phyloP scores from a whole-genome alignment of 2,797 vertebrate genomes.

The Harpagifer antarcticus region DNA sequence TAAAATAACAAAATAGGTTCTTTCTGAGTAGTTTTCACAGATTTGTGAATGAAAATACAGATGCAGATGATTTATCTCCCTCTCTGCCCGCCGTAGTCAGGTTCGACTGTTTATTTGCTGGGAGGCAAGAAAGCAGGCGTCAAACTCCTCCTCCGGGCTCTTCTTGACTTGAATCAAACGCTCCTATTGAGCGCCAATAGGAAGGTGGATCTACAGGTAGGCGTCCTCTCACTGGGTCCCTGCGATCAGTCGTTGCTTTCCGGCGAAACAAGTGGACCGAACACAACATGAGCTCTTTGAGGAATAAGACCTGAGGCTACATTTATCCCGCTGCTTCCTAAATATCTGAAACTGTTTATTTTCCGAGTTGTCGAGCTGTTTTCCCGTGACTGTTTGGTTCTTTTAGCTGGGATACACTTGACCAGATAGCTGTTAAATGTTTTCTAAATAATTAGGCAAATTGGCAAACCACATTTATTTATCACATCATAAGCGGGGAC shows the following conservation, averaged over 20 bases:
- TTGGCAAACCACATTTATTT: conserved; percentile 7
- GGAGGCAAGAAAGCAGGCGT: background rate
- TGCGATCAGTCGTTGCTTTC: conserved; percentile 2
- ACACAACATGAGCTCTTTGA: background rate
- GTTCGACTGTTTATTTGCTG: accelerated
- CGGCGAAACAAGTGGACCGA: conserved; percentile 16
- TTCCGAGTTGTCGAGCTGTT: background rate
- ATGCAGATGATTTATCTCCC: conserved; percentile 28
- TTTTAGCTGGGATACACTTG: background rate
- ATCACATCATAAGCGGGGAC: background rate
- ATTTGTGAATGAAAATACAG: conserved; percentile 56
- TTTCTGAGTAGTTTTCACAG: background rate
- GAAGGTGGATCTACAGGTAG: conserved; percentile 77
- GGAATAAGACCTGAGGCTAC: background rate
- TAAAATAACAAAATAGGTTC: background rate
- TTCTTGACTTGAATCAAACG: conserved; percentile 42
- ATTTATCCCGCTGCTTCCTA: background rate
- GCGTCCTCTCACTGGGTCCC: conserved; percentile 46
- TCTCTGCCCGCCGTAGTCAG: background rate
- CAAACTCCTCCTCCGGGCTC: conserved; percentile 33
- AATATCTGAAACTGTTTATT: background rate
- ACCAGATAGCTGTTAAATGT: background rate
- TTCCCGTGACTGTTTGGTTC: background rate
- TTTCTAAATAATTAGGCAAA: conserved; percentile 18
- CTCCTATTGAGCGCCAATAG: conserved; percentile 39